Evolutionary conservation across 2,797 vertebrate genomes (phyloP), one percentile per base, ranked within the genome.

Genomic region (Dicrostonyx torquatus): DNA sequence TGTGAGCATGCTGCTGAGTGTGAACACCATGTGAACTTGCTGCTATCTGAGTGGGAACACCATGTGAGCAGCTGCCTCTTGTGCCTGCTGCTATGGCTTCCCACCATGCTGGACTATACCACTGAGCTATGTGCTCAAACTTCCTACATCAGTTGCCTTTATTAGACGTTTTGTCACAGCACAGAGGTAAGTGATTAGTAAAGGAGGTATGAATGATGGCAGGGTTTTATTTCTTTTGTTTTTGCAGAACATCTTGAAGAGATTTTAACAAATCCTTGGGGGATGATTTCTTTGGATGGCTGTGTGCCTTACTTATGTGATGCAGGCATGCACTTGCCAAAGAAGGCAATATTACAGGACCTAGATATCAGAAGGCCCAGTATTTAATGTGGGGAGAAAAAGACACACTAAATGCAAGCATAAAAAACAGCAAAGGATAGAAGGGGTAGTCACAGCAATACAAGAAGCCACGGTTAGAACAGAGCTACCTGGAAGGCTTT

Each of bases 281-380:
- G 66, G 95, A 91, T 76, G 18, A 43, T 70, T 91, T 91, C 40
- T 87, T 76, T 85, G 60, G 64, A 43, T 87, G 40, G 26, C 40
- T 64, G 5, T 43, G 1, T 76, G 70, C 40, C 50, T 91, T 45
- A 26, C 18, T 60, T 62, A 26, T 14, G 34, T 48, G n/a, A 7
- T 64, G 7, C 48, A 29, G n/a, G 10, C 34, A 34, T 29, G 14
- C 29, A 62, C 95, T 96, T 97, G 72, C 17, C 91, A 76, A 64
- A 76, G 24, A 43, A 34, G 34, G 31, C 53, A 43, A 55, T 90
- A 91, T 89, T 87, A 9, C 6, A 62, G 50, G 9, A 75, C 55
- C 20, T 72, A 87, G 76, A 91, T 87, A 53, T 15, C 43, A 0
- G 77, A 87, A 94, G 48, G 3, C 43, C 13, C 53, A 53, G 55